phyloP scores from a whole-genome alignment of 2,888 invertebrate species.

The Bursaphelenchus okinawaensis region DNA sequence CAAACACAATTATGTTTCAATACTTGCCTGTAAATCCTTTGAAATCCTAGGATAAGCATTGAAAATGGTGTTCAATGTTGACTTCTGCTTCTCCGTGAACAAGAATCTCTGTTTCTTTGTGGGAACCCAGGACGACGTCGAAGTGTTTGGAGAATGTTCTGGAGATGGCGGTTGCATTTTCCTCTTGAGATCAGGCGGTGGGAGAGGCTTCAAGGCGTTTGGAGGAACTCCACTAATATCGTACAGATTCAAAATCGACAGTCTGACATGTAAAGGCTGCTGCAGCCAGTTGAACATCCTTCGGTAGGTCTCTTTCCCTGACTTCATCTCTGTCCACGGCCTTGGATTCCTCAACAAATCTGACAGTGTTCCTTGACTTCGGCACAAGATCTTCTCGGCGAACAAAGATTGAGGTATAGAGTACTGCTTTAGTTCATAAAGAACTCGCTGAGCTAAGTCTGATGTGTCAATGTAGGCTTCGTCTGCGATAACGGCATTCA shows the following conservation, averaged over 20 bases:
- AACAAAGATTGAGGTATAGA: constrained; percentile 51
- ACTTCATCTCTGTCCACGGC: constrained; percentile 58
- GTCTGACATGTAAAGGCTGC: constrained; percentile 46
- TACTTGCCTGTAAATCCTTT: neutral
- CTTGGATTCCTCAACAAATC: constrained; percentile 57
- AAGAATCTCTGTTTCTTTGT: neutral
- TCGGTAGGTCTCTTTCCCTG: constrained; percentile 57
- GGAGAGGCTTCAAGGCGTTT: neutral
- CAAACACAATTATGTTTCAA: no score
- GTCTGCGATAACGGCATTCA: constrained; percentile 56
- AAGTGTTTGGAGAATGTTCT: neutral
- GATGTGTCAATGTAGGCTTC: constrained; percentile 56
- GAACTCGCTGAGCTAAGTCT: constrained; percentile 53
- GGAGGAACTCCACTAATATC: constrained; percentile 17
- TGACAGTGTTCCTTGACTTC: constrained; percentile 57
- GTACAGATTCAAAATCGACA: constrained; percentile 54
- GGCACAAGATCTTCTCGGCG: constrained; percentile 49
- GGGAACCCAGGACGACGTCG: neutral
- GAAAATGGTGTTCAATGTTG: neutral
- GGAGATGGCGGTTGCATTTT: neutral
- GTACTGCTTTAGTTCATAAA: constrained; percentile 52
- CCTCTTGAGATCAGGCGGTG: neutral
- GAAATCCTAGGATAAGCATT: neutral
- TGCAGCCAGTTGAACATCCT: constrained; percentile 57
- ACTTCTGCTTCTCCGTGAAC: neutral